Base-by-base conservation (phyloP, 2,113 vertebrate species). In the Artemisiospiza belli region DNA sequence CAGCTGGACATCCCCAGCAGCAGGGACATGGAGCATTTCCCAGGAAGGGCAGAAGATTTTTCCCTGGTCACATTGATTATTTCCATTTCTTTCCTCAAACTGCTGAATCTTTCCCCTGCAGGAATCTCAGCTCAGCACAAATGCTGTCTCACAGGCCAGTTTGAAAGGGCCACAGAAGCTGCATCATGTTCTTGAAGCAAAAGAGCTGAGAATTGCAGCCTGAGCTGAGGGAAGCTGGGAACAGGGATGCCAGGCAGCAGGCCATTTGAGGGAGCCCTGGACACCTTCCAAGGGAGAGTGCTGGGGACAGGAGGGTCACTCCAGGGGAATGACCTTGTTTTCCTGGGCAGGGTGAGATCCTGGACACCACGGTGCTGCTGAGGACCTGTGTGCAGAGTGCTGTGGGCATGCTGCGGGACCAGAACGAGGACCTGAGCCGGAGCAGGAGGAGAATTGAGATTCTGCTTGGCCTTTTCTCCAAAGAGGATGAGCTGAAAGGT, bases 361-460 rank as follows among this genome's bases (percentile, higher is more conserved):
- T 99, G 89, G 98, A 99, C 98, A 99, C 98, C 28, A 98, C 98
- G 28, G 95, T 97, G 3, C 97, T 99, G 41, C 95, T 99, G 89
- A 97, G 98, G 31, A 99, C 98, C 97, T 99, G 99, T 49, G 98
- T 99, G 37, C 99, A 99, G 91, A 98, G 98, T 14, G 99, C 99
- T 9, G 99, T 99, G 37, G 98, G 99, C 25, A 98, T 99, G 98
- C 98, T 99, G 5, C 95, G 95, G 59, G 99, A 99, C 94, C 98
- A 98, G 75, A 95, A 96, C 0, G 96, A 98, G 49, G 57, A 95
- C 37, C 79, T 96, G 5, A 68, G 88, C 21, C 98, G 99, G 43
- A 98, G 98, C 70, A 98, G 98, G 52, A 96, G 52, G 67, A 97
- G 99, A 82, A 98, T 99, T 69, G 96, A 98, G 91, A 97, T 99